A percentile compares a stretch with the other conserved stretches of the same genome.
Conservation (phyloP, 1,140 invertebrate species). For the Bombus huntii region DNA sequence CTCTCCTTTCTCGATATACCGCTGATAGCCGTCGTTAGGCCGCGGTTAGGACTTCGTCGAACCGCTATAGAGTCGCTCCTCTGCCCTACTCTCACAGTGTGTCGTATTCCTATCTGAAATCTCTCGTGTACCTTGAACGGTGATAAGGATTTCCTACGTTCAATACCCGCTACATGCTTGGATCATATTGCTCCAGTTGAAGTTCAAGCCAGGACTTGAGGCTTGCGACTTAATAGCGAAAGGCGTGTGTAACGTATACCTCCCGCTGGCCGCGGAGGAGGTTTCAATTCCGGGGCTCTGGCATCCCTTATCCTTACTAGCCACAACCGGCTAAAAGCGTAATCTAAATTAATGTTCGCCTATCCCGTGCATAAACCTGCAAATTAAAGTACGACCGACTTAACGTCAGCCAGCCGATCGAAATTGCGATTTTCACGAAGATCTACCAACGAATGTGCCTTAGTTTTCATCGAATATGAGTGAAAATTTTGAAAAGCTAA, state of each 20-base stretch:
- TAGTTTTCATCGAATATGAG: background rate
- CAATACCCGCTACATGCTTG: slow-evolving; percentile 43
- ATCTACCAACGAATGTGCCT: background rate
- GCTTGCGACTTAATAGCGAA: slow-evolving; percentile 50
- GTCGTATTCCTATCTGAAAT: slow-evolving; percentile 54
- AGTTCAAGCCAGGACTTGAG: slow-evolving; percentile 31
- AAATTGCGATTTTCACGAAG: slow-evolving; percentile 27
- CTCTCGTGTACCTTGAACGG: slow-evolving; percentile 52
- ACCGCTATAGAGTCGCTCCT: slow-evolving; percentile 42
- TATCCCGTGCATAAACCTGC: slow-evolving; percentile 51
- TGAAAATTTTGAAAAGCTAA: background rate
- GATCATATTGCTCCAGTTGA: slow-evolving; percentile 35
- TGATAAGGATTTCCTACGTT: slow-evolving; percentile 59
- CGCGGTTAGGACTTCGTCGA: slow-evolving; percentile 66
- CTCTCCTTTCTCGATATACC: slow-evolving; percentile 65
- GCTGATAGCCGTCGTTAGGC: slow-evolving; percentile 69
- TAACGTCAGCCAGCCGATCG: slow-evolving; percentile 27
- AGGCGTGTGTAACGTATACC: slow-evolving; percentile 50
- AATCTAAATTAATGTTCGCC: slow-evolving; percentile 71
- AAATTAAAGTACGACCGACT: slow-evolving; percentile 50
- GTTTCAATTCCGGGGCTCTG: slow-evolving; percentile 49
- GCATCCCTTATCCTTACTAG: slow-evolving; percentile 54
- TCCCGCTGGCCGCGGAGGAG: slow-evolving; percentile 35
- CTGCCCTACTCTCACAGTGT: slow-evolving; percentile 45
- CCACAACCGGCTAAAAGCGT: slow-evolving; percentile 62